A percentile compares a stretch with the other conserved stretches of the same genome.
Conservation (phyloP, 2,888 invertebrate species). For the Aphidoletes aphidimyza region DNA sequence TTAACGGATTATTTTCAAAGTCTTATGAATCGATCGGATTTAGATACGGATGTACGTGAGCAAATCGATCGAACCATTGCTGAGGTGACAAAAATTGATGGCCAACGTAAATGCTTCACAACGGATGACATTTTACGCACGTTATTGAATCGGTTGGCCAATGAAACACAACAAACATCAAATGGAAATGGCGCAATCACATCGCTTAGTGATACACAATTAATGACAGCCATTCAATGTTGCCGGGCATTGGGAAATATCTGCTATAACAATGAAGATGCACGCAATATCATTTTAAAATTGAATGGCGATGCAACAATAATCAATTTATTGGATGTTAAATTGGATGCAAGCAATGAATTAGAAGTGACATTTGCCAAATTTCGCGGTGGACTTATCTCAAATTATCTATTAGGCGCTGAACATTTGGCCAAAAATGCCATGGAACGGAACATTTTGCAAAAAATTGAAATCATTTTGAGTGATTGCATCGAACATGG, state of each 20-base stretch:
- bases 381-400: conserved; percentile 78
- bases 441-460: conserved; percentile 69
- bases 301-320: conserved; percentile 69
- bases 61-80: conserved; percentile 73
- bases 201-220: conserved; percentile 66
- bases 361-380: conserved; percentile 70
- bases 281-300: conserved; percentile 69
- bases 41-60: conserved; percentile 70
- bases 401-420: conserved; percentile 83
- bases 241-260: conserved; percentile 89
- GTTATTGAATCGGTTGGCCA: conserved; percentile 70
- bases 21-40: conserved; percentile 12
- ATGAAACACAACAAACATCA: conserved; percentile 60
- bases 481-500: conserved; percentile 67
- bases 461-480: conserved; percentile 69
- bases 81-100: conserved; percentile 82
- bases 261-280: conserved; percentile 85
- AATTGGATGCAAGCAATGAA: conserved; percentile 62
- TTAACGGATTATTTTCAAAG: conserved; percentile 35
- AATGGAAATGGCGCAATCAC: background rate
- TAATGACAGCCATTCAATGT: conserved; percentile 72
- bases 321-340: conserved; percentile 65
- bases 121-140: conserved; percentile 68
- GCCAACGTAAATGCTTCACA: conserved; percentile 78
- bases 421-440: conserved; percentile 73